Evolutionary conservation across 2,113 vertebrate species (phyloP).

Genomic region (Sorex araneus): DNA sequence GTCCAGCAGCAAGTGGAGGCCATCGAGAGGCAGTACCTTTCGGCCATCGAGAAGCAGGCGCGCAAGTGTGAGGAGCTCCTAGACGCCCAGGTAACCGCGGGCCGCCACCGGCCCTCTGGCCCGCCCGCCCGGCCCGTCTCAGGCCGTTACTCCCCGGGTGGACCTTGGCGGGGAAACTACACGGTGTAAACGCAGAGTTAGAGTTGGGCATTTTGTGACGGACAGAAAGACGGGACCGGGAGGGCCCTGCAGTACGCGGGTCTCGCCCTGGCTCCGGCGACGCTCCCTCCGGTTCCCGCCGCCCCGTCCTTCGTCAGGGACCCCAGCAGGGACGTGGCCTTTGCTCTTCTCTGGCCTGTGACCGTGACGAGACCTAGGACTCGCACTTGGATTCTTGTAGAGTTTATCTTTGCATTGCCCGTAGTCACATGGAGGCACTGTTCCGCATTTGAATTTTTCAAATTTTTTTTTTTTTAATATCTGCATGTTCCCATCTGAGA

Average conservation of each 20-base stretch:
- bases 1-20: conserved; percentile 88
- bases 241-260: no score
- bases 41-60: conserved; percentile 90
- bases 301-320: not conserved
- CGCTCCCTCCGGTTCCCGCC: not conserved
- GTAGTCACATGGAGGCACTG: not conserved
- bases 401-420: not conserved
- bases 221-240: no score
- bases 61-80: conserved; percentile 90
- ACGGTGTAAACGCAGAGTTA: conserved; percentile 60
- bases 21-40: conserved; percentile 88
- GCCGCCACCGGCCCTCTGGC: conserved; percentile 32
- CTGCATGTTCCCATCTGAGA: not conserved
- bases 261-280: not conserved
- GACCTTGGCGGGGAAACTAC: conserved; percentile 66
- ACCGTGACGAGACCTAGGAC: not conserved
- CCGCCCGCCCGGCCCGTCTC: conserved; percentile 20
- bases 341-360: not conserved
- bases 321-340: not conserved
- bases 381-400: not conserved
- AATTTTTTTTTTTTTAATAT: not conserved
- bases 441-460: conserved; percentile 43
- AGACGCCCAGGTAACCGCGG: conserved; percentile 87
- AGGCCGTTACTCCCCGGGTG: conserved; percentile 51
- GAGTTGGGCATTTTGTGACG: conserved; percentile 41